phyloP scores from a whole-genome alignment of 64 coral and sea anemone genomes.

The Montipora cactus region DNA sequence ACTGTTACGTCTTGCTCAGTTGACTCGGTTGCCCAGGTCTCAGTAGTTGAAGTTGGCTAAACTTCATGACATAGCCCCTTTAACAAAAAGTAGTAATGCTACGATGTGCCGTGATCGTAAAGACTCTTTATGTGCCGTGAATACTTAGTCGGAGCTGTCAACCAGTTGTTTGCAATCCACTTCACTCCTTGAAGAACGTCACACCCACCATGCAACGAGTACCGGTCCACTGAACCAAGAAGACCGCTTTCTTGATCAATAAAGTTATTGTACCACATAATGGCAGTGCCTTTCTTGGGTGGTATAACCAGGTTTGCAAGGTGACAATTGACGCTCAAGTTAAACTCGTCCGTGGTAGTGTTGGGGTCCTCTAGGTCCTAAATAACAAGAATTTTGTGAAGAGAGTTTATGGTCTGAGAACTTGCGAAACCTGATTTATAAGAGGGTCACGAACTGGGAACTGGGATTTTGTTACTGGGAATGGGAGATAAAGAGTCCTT shows the following conservation, averaged over 20 bases:
- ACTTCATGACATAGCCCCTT: too few species aligned
- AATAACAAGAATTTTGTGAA: neutral
- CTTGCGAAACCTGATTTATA: neutral
- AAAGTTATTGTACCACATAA: slow-evolving; percentile 79
- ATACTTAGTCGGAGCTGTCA: slow-evolving; percentile 36
- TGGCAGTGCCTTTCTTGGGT: slow-evolving; percentile 66
- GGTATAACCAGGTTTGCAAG: slow-evolving; percentile 58
- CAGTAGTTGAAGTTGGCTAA: too few species aligned
- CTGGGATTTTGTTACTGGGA: too few species aligned
- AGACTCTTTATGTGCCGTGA: slow-evolving; percentile 57
- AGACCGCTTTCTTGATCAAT: slow-evolving; percentile 55
- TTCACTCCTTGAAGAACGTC: slow-evolving; percentile 75
- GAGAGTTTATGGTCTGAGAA: neutral
- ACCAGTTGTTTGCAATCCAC: slow-evolving; percentile 76
- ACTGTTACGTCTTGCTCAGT: too few species aligned
- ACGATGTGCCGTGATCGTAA: slow-evolving; percentile 20
- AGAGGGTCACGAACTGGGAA: too few species aligned
- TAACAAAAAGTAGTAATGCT: too few species aligned
- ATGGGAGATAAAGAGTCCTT: too few species aligned
- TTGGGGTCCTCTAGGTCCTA: slow-evolving; percentile 26
- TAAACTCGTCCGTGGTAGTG: slow-evolving; percentile 55
- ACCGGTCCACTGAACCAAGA: slow-evolving; percentile 52
- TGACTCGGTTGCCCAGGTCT: too few species aligned
- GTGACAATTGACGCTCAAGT: slow-evolving; percentile 73
- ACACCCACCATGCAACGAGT: slow-evolving; percentile 69